phyloP scores from a whole-genome alignment of 92 coral and sea anemone species.

The Montipora capitata region DNA sequence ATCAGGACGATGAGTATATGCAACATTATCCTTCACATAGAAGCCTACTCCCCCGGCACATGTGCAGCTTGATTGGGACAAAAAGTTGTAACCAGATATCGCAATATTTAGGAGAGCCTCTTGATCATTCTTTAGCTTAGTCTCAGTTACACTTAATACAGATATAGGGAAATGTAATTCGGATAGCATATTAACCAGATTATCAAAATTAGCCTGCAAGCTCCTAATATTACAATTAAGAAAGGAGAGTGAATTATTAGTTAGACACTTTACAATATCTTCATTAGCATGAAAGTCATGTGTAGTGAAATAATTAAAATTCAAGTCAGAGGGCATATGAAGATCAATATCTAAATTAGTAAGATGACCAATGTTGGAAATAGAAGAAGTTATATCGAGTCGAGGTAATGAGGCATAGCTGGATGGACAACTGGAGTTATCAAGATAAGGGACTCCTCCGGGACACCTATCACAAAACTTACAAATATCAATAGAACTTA shows the following conservation, averaged over 20 bases:
- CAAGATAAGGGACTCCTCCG: too few species aligned
- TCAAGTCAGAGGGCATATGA: constrained; percentile 60
- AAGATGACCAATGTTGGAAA: constrained; percentile 36
- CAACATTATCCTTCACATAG: too few species aligned
- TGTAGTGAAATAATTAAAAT: constrained; percentile 50
- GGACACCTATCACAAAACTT: too few species aligned
- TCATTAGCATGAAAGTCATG: constrained; percentile 55
- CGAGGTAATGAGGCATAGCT: constrained; percentile 9
- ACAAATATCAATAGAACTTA: too few species aligned
- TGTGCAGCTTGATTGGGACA: too few species aligned
- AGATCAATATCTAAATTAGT: constrained; percentile 49
- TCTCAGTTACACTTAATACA: not conserved
- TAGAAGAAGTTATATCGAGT: not conserved
- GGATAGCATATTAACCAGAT: constrained; percentile 36
- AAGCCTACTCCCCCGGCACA: too few species aligned
- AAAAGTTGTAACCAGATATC: not conserved
- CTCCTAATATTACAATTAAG: constrained; percentile 70
- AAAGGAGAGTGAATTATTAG: constrained; percentile 38
- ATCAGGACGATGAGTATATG: too few species aligned
- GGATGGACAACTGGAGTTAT: not conserved
- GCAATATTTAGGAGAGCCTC: not conserved
- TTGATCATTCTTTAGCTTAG: not conserved
- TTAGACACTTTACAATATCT: constrained; percentile 23
- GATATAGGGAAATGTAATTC: constrained; percentile 50
- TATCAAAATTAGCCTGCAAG: constrained; percentile 52